A percentile compares a stretch with the other conserved stretches of the same genome.
These are phyloP conservation scores for Myrmecobius fasciatus DNA, from an alignment of 2,113 vertebrate species.

Conservation along the genomic window DNA sequence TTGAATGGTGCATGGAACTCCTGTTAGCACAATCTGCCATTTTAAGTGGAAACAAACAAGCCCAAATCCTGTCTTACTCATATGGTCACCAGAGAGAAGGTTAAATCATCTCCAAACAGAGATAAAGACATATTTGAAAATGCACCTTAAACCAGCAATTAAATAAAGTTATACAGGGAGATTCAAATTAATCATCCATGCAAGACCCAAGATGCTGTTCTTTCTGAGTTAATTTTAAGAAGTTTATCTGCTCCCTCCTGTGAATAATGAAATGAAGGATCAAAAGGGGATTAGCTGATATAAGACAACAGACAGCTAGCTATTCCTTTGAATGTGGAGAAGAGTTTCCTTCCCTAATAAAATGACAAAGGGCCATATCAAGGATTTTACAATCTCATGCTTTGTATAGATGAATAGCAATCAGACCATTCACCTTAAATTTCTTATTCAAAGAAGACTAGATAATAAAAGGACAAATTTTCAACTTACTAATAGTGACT, in stretches of 20 bases:
- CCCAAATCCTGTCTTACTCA: conserved; percentile 36
- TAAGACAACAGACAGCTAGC: background rate
- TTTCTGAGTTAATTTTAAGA: conserved; percentile 35
- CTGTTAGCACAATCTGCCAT: background rate
- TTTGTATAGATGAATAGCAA: background rate
- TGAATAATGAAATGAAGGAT: conserved; percentile 4
- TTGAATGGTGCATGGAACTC: background rate
- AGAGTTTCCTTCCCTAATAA: background rate
- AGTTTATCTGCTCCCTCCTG: conserved; percentile 30
- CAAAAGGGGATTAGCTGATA: conserved; percentile 19
- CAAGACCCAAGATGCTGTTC: background rate
- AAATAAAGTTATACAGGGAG: conserved; percentile 43
- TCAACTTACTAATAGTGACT: background rate
- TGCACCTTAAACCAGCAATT: conserved; percentile 2
- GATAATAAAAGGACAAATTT: background rate
- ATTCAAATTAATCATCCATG: conserved; percentile 11
- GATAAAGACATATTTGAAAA: conserved; percentile 34
- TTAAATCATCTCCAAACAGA: conserved; percentile 15
- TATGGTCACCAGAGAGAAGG: conserved; percentile 16
- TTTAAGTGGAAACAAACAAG: conserved; percentile 7
- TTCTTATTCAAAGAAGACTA: background rate
- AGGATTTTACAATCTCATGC: background rate
- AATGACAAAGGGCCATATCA: background rate
- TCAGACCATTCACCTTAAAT: background rate
- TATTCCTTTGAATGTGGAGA: background rate